Conservation (phyloP, 2,797 vertebrate species). For the Onychomys arenicola region DNA sequence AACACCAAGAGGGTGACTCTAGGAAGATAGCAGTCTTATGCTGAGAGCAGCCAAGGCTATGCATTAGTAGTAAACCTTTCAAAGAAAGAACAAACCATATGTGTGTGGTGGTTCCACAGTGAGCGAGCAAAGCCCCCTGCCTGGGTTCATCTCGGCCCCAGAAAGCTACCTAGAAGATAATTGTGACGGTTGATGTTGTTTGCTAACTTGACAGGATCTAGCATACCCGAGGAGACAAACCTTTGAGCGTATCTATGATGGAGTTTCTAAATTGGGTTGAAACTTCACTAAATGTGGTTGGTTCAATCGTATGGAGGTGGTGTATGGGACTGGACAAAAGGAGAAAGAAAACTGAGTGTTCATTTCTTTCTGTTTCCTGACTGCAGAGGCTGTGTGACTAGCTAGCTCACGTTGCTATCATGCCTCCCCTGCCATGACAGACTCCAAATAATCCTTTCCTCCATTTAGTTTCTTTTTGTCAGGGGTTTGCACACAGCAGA, state of each 20-base stretch:
- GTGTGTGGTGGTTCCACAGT: too few species aligned
- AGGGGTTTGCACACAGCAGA: background rate
- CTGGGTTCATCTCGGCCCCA: too few species aligned
- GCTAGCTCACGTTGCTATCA: background rate
- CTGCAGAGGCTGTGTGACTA: background rate
- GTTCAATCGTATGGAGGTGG: background rate
- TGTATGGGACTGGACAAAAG: background rate
- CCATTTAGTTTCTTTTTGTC: background rate
- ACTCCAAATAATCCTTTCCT: background rate
- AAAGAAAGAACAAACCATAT: background rate
- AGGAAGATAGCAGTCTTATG: background rate
- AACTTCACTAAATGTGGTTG: background rate
- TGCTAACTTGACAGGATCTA: background rate
- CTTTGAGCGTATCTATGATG: background rate
- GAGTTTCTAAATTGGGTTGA: background rate
- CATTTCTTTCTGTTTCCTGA: background rate
- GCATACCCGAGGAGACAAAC: background rate
- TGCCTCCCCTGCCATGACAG: too few species aligned
- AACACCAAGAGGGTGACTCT: background rate
- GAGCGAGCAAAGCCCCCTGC: accelerated
- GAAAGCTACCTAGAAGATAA: background rate
- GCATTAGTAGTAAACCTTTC: background rate
- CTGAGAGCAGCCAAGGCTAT: background rate
- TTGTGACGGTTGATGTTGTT: background rate
- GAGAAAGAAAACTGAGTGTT: background rate